These are phyloP conservation scores for Sarcoramphus papa DNA, from an alignment of 2,797 vertebrate species.

Conservation along the genomic window DNA sequence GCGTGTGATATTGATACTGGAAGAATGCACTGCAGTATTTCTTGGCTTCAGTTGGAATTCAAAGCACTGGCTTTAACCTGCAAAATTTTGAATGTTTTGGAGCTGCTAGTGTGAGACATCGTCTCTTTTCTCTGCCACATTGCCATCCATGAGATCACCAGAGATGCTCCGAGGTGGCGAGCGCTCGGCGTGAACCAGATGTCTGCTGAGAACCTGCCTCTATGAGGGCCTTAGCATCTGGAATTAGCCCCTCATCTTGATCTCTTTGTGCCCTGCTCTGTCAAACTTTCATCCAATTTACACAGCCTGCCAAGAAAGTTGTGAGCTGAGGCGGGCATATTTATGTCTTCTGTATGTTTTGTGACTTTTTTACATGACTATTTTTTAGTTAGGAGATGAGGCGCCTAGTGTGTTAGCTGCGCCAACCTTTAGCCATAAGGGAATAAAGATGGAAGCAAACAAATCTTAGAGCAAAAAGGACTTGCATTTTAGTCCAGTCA, in stretches of 20 bases:
- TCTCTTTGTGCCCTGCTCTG: not conserved
- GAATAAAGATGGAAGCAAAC: not conserved
- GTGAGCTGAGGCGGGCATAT: not conserved
- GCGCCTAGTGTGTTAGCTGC: not conserved
- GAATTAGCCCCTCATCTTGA: not conserved
- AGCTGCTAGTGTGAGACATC: not conserved
- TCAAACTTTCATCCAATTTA: not conserved
- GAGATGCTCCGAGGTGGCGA: not conserved
- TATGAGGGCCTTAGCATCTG: not conserved
- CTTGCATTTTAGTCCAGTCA: not conserved
- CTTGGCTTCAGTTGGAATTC: not conserved
- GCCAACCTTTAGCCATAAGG: not conserved
- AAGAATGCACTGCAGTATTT: not conserved
- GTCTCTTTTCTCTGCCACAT: not conserved
- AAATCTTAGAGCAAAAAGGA: not conserved
- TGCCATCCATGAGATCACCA: not conserved
- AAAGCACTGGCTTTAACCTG: not conserved
- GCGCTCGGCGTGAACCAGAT: not conserved
- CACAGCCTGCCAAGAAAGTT: not conserved
- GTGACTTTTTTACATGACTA: accelerated
- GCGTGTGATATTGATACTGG: not conserved
- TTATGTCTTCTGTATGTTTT: not conserved
- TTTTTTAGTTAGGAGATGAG: not conserved
- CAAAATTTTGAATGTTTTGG: not conserved
- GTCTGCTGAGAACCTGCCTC: not conserved